Conservation (phyloP, 2,113 vertebrate species). For the Chiloscyllium plagiosum region DNA sequence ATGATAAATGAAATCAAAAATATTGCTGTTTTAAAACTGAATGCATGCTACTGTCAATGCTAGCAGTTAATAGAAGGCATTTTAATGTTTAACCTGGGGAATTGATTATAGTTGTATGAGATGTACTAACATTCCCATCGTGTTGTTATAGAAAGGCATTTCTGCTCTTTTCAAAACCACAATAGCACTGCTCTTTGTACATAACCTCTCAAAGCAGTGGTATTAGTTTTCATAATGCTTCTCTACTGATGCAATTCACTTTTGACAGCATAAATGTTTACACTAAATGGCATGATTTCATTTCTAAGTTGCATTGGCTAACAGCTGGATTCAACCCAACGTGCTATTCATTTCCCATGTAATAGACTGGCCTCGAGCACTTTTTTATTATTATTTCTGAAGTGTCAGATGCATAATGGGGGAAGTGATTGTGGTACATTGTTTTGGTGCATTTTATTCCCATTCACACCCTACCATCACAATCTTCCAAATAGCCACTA, state of each 20-base stretch:
- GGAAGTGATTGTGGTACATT: neutral
- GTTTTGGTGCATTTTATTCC: slow-evolving; percentile 18
- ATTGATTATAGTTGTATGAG: neutral
- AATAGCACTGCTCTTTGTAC: neutral
- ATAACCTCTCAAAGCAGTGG: neutral
- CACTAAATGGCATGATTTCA: slow-evolving; percentile 16
- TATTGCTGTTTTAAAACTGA: neutral
- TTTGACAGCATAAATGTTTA: slow-evolving; percentile 30
- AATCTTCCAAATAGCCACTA: slow-evolving; percentile 20
- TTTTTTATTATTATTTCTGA: slow-evolving; percentile 30
- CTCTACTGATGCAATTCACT: neutral
- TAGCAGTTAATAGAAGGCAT: neutral
- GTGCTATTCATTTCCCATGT: neutral
- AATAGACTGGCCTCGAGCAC: neutral
- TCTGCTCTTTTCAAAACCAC: neutral
- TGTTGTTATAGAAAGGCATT: neutral
- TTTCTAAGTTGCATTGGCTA: slow-evolving; percentile 3
- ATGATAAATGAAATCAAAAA: neutral
- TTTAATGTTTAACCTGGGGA: neutral
- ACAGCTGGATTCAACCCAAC: slow-evolving; percentile 9
- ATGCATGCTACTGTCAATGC: neutral
- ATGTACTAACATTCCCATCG: neutral
- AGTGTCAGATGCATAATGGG: slow-evolving; percentile 31
- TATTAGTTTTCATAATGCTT: slow-evolving; percentile 11
- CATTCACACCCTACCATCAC: neutral